Evolutionary conservation across 2,888 invertebrate genomes (phyloP), one percentile per base, ranked within the genome.

Genomic region (Drosophila pseudotakahashii): DNA sequence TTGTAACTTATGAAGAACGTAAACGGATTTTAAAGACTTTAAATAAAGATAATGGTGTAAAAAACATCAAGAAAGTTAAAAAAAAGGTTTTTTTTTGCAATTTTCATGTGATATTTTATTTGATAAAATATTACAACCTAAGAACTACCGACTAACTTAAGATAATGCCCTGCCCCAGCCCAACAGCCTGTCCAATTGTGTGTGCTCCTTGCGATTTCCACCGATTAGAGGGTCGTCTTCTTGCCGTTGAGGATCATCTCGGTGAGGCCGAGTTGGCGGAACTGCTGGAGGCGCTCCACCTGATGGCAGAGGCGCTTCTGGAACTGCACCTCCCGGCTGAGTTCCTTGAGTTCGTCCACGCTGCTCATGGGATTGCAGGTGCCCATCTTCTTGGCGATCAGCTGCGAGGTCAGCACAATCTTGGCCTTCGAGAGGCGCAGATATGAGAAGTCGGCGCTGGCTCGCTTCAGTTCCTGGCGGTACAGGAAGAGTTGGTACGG

Each of bases 281-380:
- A 88, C 19, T 84, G 77, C 34, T 85, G 80, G 42, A 84, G 52
- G 0, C 88, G 88, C 30, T 88, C 68, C n/a, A 88, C 81, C 26
- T 85, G 84, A 11, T 32, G 78, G 53, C 64, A 52, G 2, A 89
- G 69, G 1, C 82, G 81, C 42, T 88, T 85, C 73, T 89, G 89
- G 62, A 84, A 89, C 51, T 83, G 69, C 57, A 85, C 74, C 57
- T 81, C 87, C 2, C 88, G 85, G 36, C 85, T 78, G 42, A 90
- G 73, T 44, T 75, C 58, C 58, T 79, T 82, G 2, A 89, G 72
- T 19, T 89, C 89, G 0, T 85, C 79, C 32, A 79, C 36, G 13
- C 60, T 81, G 60, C 75, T 69, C 36, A 67, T n/a, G 0, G 78
- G 57, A 0, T 54, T 72, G 11, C 73, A 72, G 51, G 36, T 66